A percentile compares a stretch with the other conserved stretches of the same genome.
phyloP scores from a whole-genome alignment of 2,888 invertebrate species.

The Scaptomyza cyrtandrae region DNA sequence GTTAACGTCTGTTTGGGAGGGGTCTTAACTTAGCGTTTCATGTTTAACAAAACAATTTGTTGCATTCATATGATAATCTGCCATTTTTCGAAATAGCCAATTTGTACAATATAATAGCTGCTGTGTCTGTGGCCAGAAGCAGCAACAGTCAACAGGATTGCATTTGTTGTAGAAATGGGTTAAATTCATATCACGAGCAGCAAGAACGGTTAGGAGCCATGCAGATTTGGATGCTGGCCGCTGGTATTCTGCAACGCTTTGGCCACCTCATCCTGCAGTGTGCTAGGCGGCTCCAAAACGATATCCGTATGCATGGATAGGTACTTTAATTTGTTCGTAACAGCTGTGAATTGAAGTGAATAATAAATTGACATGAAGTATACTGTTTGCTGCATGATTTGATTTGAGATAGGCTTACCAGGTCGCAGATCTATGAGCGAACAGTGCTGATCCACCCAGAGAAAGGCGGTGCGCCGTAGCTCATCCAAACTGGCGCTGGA shows the following conservation, averaged over 20 bases:
- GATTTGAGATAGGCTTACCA: conserved; percentile 86
- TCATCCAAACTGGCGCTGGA: conserved; percentile 96
- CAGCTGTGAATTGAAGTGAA: conserved; percentile 87
- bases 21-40: conserved; percentile 14
- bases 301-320: conserved; percentile 97
- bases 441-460: conserved; percentile 98
- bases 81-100: conserved; percentile 19
- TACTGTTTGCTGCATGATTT: background rate
- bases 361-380: too few species aligned
- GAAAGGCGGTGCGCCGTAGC: conserved; percentile 94
- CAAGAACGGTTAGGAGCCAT: conserved; percentile 74
- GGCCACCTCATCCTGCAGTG: conserved; percentile 94
- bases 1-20: conserved; percentile 7
- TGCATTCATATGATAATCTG: conserved; percentile 39
- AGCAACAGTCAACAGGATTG: conserved; percentile 7
- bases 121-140: conserved; percentile 30
- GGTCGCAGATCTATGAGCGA: conserved; percentile 96
- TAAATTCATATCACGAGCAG: conserved; percentile 75
- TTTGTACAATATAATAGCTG: conserved; percentile 67
- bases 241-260: conserved; percentile 87
- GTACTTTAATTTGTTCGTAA: conserved; percentile 94
- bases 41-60: conserved; percentile 34
- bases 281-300: conserved; percentile 92
- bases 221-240: conserved; percentile 83
- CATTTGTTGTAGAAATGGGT: conserved; percentile 39